Base-by-base conservation (phyloP, 2,113 vertebrate species). In the Ivindomyrus marchei region DNA sequence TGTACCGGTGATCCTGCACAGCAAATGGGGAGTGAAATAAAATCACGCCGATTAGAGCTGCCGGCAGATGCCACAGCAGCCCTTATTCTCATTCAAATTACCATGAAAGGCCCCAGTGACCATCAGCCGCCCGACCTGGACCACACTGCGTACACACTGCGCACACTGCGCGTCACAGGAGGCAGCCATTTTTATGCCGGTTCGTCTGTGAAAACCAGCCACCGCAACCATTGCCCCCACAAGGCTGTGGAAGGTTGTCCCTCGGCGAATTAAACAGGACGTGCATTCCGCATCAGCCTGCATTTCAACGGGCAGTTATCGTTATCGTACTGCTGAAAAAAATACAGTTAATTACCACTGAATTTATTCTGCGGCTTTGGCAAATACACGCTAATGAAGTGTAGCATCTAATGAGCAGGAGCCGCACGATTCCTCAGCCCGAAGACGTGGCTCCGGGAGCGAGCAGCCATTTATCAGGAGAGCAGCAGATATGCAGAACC, bases 1-100 rank as follows among this genome's bases (percentile, higher is more conserved):
- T 91, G 94, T 93, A 94, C 94, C 92, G 95, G 95, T 93, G 93
- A 92, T 95, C 93, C 94, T 92, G 92, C 91, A 92, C 92, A 88
- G 91, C 88, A 88, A 91, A 93, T 93, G 93, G 94, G 80, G 80
- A 91, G 91, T 84, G 92, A 92, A 94, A 94, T 94, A 92, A 93
- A 95, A 94, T 94, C 91, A 91, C 91, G 83, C 86, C 56, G 89
- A 91, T 90, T 90, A 89, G 90, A 88, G 91, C 92, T 94, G 93
- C 92, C 93, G 92, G 88, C 88, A 92, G 91, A 91, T 88, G 85
- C 39, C 89, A 77, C 90, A 85, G 87, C 52, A 80, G 89, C 88
- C 21, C 36, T 92, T 89, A 89, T 91, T 92, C 45, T 88, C 89
- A 58, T 90, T 88, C 86, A 90, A 91, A 92, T 88, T 88, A 91